Conservation (phyloP, 2,888 invertebrate genomes). For the Tetheella fluctuosa region DNA sequence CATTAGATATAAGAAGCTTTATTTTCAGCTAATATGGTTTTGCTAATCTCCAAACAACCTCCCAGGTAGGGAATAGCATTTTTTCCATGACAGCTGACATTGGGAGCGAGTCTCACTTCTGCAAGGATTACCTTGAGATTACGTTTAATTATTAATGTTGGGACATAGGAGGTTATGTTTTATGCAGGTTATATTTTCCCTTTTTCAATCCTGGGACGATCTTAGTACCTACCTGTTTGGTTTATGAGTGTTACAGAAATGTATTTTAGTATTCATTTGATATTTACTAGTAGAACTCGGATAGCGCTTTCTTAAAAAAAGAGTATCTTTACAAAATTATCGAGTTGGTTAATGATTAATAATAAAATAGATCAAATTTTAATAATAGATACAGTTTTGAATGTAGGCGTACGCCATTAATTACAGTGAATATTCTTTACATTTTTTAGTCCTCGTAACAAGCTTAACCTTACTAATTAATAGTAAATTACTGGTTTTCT, state of each 20-base stretch:
- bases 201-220: conserved; percentile 15
- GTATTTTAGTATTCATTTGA: neutral
- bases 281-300: neutral
- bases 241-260: neutral
- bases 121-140: conserved; percentile 20
- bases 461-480: conserved; percentile 34
- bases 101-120: conserved; percentile 24
- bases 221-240: neutral
- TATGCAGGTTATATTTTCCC: conserved; percentile 27
- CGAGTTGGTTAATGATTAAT: no score
- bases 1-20: conserved; percentile 10
- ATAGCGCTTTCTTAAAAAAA: neutral
- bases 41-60: conserved; percentile 26
- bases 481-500: conserved; percentile 33
- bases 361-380: no score
- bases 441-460: conserved; percentile 26
- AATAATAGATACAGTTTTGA: conserved; percentile 6
- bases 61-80: conserved; percentile 26
- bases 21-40: conserved; percentile 9
- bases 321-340: no score
- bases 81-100: conserved; percentile 32
- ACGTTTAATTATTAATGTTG: conserved; percentile 27
- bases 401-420: conserved; percentile 4
- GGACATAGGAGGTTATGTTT: conserved; percentile 20
- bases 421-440: conserved; percentile 18